Evolutionary conservation across 2,888 invertebrate species (phyloP), one percentile per base, ranked within the genome.

Genomic region (Stratiomys singularior): DNA sequence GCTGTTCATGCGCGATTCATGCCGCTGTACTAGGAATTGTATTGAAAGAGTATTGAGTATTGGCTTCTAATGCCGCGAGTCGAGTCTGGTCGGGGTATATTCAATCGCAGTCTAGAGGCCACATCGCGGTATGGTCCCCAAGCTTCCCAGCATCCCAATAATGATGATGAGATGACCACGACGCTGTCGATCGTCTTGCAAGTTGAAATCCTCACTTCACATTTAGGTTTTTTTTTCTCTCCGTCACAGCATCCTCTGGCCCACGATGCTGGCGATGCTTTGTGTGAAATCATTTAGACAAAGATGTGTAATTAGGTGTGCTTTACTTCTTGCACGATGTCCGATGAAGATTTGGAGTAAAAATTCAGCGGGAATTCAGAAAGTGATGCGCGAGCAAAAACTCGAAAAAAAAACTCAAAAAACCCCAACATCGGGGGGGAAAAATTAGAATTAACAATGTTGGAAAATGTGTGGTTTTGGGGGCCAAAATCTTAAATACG

Each of bases 251-350:
- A 7, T 4, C 3, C 3, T 52, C 21, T 52, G 21, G 15, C 21
- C 37, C 5, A 9, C 9, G 37, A 9, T 37, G 37, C 37, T 9
- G 37, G 37, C 21, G 71, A 15, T 15, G 21, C 11, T 74, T 60
- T 37, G 56, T 72, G 23, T 58, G 58, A 60, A 74, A 60, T 27
- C 58, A 60, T 74, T 58, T 74, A 74, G 74, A 37, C 74, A n/a
- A 74, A 56, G 56, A 72, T 52, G 37, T 74, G 74, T 74, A 74
- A 74, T 74, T 74, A 60, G 21, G 30, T 44, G 58, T 74, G 60
- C 58, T 60, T 58, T 74, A 58, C 58, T 74, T 74, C 30, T 60
- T 58, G 37, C 23, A 13, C 56, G 30, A 25, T 64, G 25, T 37
- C 25, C 9, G 21, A 58, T 44, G 58, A 74, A 58, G 37, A 58